phyloP scores from a whole-genome alignment of 2,797 vertebrate species.

The Hirundo rustica region DNA sequence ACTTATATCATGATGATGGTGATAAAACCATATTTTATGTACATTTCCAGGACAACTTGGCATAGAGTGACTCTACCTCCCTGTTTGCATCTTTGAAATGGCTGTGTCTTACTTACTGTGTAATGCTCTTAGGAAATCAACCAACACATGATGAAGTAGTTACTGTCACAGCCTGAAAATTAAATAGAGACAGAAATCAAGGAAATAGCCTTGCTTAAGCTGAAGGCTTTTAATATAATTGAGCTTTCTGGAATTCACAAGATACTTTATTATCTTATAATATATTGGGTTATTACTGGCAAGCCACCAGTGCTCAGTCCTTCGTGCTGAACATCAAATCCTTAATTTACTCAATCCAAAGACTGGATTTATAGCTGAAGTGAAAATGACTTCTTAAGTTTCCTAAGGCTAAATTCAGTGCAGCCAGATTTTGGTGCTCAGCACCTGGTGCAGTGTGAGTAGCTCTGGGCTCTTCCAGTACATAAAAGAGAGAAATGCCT shows the following conservation, averaged over 20 bases:
- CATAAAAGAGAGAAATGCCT: not conserved
- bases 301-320: not conserved
- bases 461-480: not conserved
- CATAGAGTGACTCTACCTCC: not conserved
- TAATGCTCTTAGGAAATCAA: not conserved
- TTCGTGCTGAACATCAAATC: not conserved
- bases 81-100: not conserved
- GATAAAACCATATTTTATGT: not conserved
- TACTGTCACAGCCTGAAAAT: not conserved
- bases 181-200: not conserved
- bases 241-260: not conserved
- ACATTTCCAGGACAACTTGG: not conserved
- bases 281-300: not conserved
- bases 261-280: not conserved
- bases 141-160: not conserved
- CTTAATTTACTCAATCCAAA: not conserved
- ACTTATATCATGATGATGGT: not conserved
- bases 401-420: not conserved
- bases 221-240: not conserved
- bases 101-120: not conserved
- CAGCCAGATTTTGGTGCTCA: not conserved
- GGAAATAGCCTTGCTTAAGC: not conserved
- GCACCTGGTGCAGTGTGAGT: not conserved
- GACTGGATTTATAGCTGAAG: not conserved
- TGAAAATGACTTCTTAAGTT: constrained; percentile 18